Evolutionary conservation across 2,888 invertebrate genomes (phyloP).

Genomic region (Epinotia bilunana): DNA sequence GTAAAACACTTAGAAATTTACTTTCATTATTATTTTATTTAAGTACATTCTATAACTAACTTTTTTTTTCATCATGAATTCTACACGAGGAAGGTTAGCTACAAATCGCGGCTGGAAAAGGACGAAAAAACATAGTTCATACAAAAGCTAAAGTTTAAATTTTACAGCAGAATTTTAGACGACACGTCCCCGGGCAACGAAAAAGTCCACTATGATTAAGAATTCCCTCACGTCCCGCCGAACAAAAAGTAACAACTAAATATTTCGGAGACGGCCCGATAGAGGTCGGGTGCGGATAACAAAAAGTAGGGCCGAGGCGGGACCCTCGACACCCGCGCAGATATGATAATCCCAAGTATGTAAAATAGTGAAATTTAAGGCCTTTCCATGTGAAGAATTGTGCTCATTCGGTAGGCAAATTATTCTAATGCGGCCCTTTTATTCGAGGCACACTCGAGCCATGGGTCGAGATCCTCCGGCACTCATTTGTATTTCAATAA

Average conservation of each 20-base stretch:
- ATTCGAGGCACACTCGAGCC: conserved; percentile 78
- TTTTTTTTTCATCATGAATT: neutral
- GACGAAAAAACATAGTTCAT: neutral
- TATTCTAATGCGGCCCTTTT: conserved; percentile 84
- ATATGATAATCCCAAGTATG: conserved; percentile 84
- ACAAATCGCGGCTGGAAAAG: neutral
- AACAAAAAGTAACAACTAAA: conserved; percentile 85
- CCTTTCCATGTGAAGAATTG: conserved; percentile 84
- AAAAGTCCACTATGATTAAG: conserved; percentile 70
- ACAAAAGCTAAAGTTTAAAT: neutral
- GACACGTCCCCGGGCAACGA: conserved; percentile 58
- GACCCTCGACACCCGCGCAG: conserved; percentile 75
- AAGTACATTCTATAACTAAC: neutral
- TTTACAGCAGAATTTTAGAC: conserved; percentile 51
- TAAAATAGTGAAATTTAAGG: conserved; percentile 85
- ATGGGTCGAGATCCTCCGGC: conserved; percentile 71
- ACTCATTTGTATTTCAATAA: conserved; percentile 84
- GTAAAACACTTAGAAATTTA: conserved; percentile 54
- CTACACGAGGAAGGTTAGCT: neutral
- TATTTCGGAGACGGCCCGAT: conserved; percentile 81
- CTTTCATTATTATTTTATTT: conserved; percentile 19
- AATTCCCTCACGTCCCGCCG: conserved; percentile 78
- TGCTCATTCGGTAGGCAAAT: conserved; percentile 79
- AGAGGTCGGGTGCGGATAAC: conserved; percentile 80
- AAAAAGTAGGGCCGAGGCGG: conserved; percentile 74